phyloP scores from a whole-genome alignment of 2,797 vertebrate genomes.

The Lacerta viridis region DNA sequence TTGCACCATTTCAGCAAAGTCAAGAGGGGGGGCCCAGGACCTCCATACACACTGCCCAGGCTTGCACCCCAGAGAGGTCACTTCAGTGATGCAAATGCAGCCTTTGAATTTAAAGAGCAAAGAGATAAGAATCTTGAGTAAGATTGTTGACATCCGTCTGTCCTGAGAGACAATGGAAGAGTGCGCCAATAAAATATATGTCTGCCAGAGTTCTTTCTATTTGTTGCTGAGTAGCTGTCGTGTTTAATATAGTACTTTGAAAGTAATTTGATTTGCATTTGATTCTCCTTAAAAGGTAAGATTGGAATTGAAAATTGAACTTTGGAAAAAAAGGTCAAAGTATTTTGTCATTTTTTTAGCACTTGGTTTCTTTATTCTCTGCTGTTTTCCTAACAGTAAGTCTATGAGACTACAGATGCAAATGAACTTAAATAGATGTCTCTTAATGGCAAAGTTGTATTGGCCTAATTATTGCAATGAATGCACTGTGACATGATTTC shows the following conservation, averaged over 20 bases:
- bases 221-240: background rate
- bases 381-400: background rate
- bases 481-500: slow-evolving; percentile 10
- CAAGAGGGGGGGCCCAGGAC: no score
- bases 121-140: background rate
- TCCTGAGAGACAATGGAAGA: no score
- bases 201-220: background rate
- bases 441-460: background rate
- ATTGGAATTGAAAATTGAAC: background rate
- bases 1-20: no score
- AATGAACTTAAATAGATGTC: background rate
- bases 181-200: background rate
- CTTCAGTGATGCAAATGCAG: no score
- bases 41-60: no score
- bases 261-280: background rate
- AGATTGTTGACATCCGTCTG: background rate
- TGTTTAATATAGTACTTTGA: background rate
- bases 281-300: rapidly evolving
- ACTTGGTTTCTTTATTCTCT: background rate
- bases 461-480: background rate
- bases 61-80: no score
- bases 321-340: slow-evolving; percentile 19
- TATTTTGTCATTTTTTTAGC: background rate
- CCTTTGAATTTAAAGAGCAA: background rate
- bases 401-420: slow-evolving; percentile 43